Conservation (phyloP, 2,113 vertebrate species). For the Tragelaphus buxtoni region DNA sequence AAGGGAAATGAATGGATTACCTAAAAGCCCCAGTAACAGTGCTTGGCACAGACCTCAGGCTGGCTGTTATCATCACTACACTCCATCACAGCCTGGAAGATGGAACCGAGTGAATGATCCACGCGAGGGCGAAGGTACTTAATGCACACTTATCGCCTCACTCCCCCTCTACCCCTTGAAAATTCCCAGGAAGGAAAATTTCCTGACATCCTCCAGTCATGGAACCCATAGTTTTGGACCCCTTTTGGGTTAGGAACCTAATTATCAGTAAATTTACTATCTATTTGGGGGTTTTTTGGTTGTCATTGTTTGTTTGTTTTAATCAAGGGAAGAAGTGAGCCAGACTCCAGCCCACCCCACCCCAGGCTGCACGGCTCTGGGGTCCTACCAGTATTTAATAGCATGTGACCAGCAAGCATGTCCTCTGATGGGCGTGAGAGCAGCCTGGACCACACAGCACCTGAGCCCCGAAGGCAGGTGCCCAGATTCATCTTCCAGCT, state of each 20-base stretch:
- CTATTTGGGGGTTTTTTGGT: neutral
- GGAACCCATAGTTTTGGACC: neutral
- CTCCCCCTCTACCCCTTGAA: neutral
- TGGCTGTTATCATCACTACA: neutral
- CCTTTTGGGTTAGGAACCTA: neutral
- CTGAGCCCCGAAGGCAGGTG: rapidly evolving
- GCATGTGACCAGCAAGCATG: neutral
- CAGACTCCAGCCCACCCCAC: neutral
- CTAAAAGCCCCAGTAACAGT: neutral
- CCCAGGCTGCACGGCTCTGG: neutral
- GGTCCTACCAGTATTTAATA: neutral
- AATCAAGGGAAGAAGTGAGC: neutral
- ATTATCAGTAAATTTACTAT: neutral
- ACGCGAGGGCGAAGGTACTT: rapidly evolving
- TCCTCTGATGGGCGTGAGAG: neutral
- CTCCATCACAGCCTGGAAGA: rapidly evolving
- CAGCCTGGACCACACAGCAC: neutral
- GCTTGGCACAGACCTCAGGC: neutral
- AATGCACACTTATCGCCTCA: neutral
- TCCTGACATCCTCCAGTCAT: neutral
- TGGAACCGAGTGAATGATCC: rapidly evolving
- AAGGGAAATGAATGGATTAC: neutral
- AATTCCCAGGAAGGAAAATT: neutral
- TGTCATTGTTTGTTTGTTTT: neutral
- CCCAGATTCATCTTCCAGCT: neutral